Evolutionary conservation across 2,797 vertebrate species (phyloP).

Genomic region (Thunnus albacares): DNA sequence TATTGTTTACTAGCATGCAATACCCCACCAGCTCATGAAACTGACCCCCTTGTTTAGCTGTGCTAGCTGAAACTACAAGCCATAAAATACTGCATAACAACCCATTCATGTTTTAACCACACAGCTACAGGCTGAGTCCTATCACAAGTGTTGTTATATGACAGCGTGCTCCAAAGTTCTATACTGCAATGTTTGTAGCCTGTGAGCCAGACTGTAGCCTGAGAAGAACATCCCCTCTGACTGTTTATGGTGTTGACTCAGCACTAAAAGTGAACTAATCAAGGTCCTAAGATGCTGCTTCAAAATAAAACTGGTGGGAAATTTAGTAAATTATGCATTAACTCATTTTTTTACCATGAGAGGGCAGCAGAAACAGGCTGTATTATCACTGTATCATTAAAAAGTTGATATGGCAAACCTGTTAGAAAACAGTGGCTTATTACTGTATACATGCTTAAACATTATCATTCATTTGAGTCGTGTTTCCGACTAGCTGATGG

Average conservation of each 20-base stretch:
- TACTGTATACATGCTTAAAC: too few species aligned
- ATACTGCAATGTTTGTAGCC: slow-evolving; percentile 19
- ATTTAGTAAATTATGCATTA: too few species aligned
- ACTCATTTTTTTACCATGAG: too few species aligned
- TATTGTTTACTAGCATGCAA: neutral
- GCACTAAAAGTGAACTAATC: neutral
- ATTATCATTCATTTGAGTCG: too few species aligned
- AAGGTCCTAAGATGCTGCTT: neutral
- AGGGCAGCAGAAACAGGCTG: too few species aligned
- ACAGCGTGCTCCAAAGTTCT: neutral
- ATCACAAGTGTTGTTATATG: neutral
- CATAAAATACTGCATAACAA: slow-evolving; percentile 4
- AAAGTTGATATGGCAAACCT: neutral
- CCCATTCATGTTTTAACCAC: neutral
- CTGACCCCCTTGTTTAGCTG: neutral
- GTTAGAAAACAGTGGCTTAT: neutral
- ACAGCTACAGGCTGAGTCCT: slow-evolving; percentile 1
- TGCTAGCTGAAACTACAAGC: neutral
- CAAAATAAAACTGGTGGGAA: slow-evolving; percentile 4
- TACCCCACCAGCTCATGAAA: neutral
- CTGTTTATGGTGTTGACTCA: neutral
- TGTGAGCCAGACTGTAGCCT: neutral
- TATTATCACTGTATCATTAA: too few species aligned
- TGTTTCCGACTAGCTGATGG: too few species aligned
- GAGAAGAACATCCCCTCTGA: neutral